Conservation (phyloP, 53 echinoderm and acorn worm genomes). For the Temnopleurus reevesii region DNA sequence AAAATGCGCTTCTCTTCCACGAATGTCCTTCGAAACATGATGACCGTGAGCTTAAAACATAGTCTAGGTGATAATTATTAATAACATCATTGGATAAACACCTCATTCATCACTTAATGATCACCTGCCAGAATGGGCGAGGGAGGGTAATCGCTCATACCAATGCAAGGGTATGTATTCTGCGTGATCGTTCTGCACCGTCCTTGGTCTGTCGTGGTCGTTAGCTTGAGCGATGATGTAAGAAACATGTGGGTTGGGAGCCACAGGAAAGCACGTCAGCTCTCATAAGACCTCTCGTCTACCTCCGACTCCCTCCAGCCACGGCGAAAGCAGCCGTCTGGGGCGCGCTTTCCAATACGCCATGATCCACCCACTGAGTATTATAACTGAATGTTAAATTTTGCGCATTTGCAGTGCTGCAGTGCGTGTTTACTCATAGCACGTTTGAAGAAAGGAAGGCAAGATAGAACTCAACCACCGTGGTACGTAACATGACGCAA, state of each 20-base stretch:
- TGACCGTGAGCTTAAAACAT: too few relatives aligned
- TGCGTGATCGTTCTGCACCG: neutral
- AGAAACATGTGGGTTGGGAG: constrained; percentile 10
- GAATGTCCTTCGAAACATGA: too few relatives aligned
- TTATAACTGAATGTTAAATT: neutral
- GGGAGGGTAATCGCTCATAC: neutral
- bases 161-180: neutral
- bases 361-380: neutral
- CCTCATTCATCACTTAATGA: constrained; percentile 8
- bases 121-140: neutral
- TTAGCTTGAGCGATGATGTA: constrained; percentile 16
- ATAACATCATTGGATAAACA: neutral
- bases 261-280: constrained; percentile 25
- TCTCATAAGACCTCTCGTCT: neutral
- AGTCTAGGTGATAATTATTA: neutral
- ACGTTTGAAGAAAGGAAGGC: neutral
- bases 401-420: neutral
- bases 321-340: neutral
- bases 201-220: constrained; percentile 32
- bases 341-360: neutral
- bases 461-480: neutral
- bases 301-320: neutral
- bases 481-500: neutral
- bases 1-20: too few relatives aligned
- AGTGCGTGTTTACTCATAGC: neutral